These are phyloP conservation scores for Microtus pennsylvanicus DNA, from an alignment of 2,113 vertebrate species.

Conservation along the genomic window DNA sequence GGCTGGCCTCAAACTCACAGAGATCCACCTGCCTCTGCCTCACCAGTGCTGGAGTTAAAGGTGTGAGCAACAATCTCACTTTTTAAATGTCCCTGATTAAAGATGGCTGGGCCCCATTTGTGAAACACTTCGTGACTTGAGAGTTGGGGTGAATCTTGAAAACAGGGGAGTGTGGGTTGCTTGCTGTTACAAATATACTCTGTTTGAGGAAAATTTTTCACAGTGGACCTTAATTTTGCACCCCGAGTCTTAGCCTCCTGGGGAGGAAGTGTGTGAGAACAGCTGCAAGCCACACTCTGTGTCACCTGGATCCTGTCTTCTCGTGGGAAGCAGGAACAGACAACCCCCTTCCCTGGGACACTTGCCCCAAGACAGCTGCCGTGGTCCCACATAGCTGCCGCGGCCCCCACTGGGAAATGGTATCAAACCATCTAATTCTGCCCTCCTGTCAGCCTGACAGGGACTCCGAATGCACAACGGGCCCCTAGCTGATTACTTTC, in stretches of 20 bases:
- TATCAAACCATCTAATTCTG: slow-evolving; percentile 66
- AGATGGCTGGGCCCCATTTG: neutral
- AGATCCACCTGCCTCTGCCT: neutral
- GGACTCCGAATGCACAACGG: slow-evolving; percentile 55
- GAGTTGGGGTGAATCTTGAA: slow-evolving; percentile 35
- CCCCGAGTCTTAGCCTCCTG: neutral
- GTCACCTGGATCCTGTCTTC: neutral
- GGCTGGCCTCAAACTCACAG: neutral
- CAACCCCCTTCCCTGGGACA: neutral
- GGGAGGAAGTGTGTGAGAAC: neutral
- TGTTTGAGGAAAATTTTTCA: slow-evolving; percentile 26
- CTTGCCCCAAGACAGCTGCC: neutral
- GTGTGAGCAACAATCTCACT: neutral
- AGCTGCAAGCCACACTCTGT: neutral
- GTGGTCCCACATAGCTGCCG: neutral
- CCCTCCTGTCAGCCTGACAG: slow-evolving; percentile 59
- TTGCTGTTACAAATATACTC: slow-evolving; percentile 44
- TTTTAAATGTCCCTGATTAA: neutral
- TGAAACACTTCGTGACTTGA: neutral
- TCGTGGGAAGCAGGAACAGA: neutral
- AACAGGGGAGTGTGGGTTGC: slow-evolving; percentile 35
- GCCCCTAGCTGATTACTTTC: slow-evolving; percentile 73
- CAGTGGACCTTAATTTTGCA: slow-evolving; percentile 16
- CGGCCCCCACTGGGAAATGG: slow-evolving; percentile 27
- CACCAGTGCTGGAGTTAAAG: neutral